Percentiles rank a stretch among this genome's conserved stretches.
Evolutionary conservation across 2,797 vertebrate species (phyloP).

Genomic region (Aselliscus stoliczkanus): DNA sequence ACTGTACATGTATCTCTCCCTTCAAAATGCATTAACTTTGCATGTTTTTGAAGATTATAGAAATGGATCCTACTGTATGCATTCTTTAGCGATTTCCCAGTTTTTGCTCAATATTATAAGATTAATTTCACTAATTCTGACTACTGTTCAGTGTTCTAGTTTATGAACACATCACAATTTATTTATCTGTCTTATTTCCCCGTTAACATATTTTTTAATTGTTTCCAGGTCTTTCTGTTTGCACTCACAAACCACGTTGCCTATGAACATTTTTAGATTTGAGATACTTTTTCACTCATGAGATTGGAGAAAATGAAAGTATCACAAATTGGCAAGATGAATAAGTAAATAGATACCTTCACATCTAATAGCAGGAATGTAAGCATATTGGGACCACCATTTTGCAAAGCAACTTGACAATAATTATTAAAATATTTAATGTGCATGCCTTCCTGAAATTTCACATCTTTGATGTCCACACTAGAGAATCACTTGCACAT

Average conservation of each 20-base stretch:
- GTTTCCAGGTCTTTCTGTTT: not conserved
- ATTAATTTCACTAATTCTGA: not conserved
- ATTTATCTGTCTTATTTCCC: constrained; percentile 2
- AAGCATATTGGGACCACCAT: not conserved
- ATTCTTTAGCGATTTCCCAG: not conserved
- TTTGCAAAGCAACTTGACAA: constrained; percentile 15
- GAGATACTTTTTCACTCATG: not conserved
- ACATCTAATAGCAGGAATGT: not conserved
- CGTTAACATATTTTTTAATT: not conserved
- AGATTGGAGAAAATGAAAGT: not conserved
- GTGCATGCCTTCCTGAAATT: not conserved
- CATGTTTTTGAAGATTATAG: not conserved
- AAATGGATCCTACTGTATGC: not conserved
- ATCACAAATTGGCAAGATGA: not conserved
- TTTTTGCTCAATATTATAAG: not conserved
- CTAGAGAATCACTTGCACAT: not conserved
- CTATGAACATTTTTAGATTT: not conserved
- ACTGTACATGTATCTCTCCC: not conserved
- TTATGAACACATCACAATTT: not conserved
- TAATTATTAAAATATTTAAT: not conserved
- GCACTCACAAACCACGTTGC: not conserved
- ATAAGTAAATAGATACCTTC: not conserved
- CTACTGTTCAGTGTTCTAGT: not conserved
- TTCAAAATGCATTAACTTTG: constrained; percentile 2
- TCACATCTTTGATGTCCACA: not conserved